Evolutionary conservation across 2,797 vertebrate genomes (phyloP), one percentile per base, ranked within the genome.

Genomic region (Scomberomorus guttatus): DNA sequence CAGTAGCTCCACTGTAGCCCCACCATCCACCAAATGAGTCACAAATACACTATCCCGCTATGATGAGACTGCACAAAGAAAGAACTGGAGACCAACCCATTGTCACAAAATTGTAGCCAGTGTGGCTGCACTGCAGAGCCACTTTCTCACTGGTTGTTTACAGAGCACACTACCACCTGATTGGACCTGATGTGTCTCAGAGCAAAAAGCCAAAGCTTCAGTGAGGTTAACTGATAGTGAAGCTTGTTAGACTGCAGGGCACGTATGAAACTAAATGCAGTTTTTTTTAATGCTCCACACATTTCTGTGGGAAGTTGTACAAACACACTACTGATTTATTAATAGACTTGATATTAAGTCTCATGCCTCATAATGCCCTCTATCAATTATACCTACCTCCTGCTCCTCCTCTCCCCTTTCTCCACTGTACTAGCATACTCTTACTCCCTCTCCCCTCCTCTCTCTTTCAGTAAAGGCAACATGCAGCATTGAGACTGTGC

Each of bases 301-400:
- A 25, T 65, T 66, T 58, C 51, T 62, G 11, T 61, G 18, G 59
- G 15, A n/a, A 29, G 24, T 57, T 34, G 8, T 34, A 39, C 52
- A 32, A 10, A 72, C 25, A 73, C 27, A 34, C 55, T n/a, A 32
- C 18, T 77, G 29, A 86, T 81, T 81, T 81, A 89, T 85, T 84
- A 75, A 84, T 75, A 66, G 63, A 66, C 72, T 24, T 63, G 44
- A 55, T 75, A 74, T 74, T 25, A 70, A 75, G 55, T 57, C 51
- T 48, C 46, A 67, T 64, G 61, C 56, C 34, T 71, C 8, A 13
- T 67, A 39, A 72, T 52, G 42, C 24, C 8, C 22, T 60, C 51
- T 42, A 52, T 68, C 65, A 82, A 59, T 73, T 69, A 84, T 39
- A 75, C 54, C 64, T 54, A 44, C 4, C 6, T 64, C 59, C 44